These are phyloP conservation scores for Synanthedon vespiformis DNA, from an alignment of 2,888 invertebrate genomes.

Conservation along the genomic window DNA sequence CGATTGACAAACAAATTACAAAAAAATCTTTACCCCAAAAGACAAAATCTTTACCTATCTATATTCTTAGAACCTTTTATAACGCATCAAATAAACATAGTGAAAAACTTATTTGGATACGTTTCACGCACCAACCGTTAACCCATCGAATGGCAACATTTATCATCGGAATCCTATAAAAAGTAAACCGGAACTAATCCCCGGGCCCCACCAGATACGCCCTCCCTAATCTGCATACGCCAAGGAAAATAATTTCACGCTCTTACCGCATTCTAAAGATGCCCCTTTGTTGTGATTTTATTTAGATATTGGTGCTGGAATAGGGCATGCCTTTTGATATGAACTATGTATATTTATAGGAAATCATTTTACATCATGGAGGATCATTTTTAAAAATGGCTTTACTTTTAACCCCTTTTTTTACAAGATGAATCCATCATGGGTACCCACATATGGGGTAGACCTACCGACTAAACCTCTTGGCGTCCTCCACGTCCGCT, in stretches of 20 bases:
- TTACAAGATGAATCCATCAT: too few relatives aligned
- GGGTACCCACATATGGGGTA: too few relatives aligned
- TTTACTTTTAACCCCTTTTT: too few relatives aligned
- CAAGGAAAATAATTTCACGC: slow-evolving; percentile 69
- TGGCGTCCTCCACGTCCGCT: too few relatives aligned
- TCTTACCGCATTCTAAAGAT: slow-evolving; percentile 43
- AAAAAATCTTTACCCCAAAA: too few relatives aligned
- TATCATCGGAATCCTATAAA: slow-evolving; percentile 68
- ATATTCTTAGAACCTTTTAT: too few relatives aligned
- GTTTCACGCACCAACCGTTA: slow-evolving; percentile 66
- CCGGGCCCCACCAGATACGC: slow-evolving; percentile 27
- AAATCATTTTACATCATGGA: too few relatives aligned
- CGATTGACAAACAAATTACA: too few relatives aligned
- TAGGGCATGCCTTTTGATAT: background rate
- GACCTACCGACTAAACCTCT: too few relatives aligned
- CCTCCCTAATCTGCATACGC: slow-evolving; percentile 64
- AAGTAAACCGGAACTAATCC: slow-evolving; percentile 67
- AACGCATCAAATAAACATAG: slow-evolving; percentile 12
- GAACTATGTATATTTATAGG: background rate
- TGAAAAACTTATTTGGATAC: slow-evolving; percentile 49
- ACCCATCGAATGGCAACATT: slow-evolving; percentile 51
- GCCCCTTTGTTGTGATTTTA: slow-evolving; percentile 35
- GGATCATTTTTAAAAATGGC: too few relatives aligned
- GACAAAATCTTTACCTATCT: too few relatives aligned
- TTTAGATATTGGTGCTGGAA: slow-evolving; percentile 8